A percentile compares a stretch with the other conserved stretches of the same genome.
These are phyloP conservation scores for Zaprionus gabonicus DNA, from an alignment of 1,140 invertebrate genomes.

Conservation along the genomic window DNA sequence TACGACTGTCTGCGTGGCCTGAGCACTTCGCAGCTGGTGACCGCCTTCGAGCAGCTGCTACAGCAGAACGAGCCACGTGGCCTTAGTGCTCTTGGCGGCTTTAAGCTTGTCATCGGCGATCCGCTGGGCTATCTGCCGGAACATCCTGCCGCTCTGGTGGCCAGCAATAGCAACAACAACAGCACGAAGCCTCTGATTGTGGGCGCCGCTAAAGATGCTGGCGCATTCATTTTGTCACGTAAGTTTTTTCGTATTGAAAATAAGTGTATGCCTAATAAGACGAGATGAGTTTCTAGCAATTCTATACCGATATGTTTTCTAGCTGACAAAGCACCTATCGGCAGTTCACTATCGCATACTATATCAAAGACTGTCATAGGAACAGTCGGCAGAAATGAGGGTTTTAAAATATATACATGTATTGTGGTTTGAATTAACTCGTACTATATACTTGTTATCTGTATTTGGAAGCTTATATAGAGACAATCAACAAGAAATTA, in stretches of 20 bases:
- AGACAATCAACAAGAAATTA: too few relatives aligned
- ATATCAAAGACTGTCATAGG: too few relatives aligned
- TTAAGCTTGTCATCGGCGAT: conserved; percentile 77
- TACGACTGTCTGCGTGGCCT: conserved; percentile 59
- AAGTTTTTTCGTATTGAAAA: conserved; percentile 30
- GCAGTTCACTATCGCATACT: too few relatives aligned
- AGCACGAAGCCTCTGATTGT: conserved; percentile 54
- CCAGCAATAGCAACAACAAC: conserved; percentile 49
- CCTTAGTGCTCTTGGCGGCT: conserved; percentile 59
- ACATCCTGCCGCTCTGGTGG: conserved; percentile 60
- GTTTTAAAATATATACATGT: too few relatives aligned
- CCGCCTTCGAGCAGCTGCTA: conserved; percentile 58
- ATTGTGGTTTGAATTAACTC: too few relatives aligned
- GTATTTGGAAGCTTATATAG: too few relatives aligned
- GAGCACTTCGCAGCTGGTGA: conserved; percentile 65
- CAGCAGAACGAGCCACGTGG: conserved; percentile 66
- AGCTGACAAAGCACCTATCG: too few relatives aligned
- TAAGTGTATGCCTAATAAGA: too few relatives aligned
- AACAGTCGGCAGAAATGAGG: too few relatives aligned
- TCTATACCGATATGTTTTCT: too few relatives aligned
- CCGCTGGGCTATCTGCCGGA: conserved; percentile 62
- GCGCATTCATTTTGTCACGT: conserved; percentile 79
- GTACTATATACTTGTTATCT: too few relatives aligned
- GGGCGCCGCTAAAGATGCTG: conserved; percentile 75
- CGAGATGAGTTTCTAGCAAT: too few relatives aligned